Evolutionary conservation across 2,888 invertebrate species (phyloP), one percentile per base, ranked within the genome.

Genomic region (Cephus pulcher): DNA sequence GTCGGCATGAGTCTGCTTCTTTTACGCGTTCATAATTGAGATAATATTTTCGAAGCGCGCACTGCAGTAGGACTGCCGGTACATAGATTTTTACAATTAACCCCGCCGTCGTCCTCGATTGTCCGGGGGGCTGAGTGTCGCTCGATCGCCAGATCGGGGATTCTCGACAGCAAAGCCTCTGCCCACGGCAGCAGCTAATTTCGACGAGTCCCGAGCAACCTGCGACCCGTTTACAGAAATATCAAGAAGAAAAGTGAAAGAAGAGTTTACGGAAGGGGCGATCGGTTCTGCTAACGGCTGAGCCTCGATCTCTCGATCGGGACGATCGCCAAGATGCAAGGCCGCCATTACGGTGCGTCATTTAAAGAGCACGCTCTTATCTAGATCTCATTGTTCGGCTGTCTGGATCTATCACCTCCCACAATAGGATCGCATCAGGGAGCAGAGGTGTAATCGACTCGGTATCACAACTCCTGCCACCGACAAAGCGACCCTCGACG

Each of bases 1-100:
- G 82, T 77, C 82, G 84, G 84, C 86, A 85, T 89, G 88, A 89
- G 87, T 89, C 84, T 86, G 88, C 88, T 88, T 87, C 87, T 89
- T 89, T 89, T 88, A 88, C 87, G 87, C 88, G 87, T 87, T 89
- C 85, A 88, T 89, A 89, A 89, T 89, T 89, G 89, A 89, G 88
- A 89, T 90, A 89, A 89, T 89, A 86, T 89, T 89, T 85, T 84
- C 81, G 81, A 81, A 82, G 81, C 80, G 80, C 81, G 84, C 82
- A 82, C 35, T 35, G 12, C 35, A 12, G 35, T 3, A 81, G 85
- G 82, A 83, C 85, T 80, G 85, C 75, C 82, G 89, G 89, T 87
- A 89, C 87, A 87, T 85, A 84, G 84, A 89, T 88, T 89, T 88
- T 89, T 89, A 83, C 86, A 82, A 88, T 87, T 82, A 84, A 34